phyloP scores from a whole-genome alignment of 2,113 vertebrate species.

The Siniperca knerii region DNA sequence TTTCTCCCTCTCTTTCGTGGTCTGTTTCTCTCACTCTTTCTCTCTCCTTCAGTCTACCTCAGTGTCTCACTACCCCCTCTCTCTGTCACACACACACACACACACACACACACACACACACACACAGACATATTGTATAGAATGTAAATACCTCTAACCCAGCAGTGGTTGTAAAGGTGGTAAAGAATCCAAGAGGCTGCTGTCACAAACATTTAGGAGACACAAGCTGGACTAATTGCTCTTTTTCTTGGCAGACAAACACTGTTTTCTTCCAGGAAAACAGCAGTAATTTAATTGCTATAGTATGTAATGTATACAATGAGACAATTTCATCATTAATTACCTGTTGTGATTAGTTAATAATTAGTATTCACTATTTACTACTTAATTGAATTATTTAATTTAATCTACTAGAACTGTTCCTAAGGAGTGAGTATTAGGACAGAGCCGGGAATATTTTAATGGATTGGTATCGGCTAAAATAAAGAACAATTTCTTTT shows the following conservation, averaged over 20 bases:
- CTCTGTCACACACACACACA: background rate
- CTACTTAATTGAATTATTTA: background rate
- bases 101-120: slow-evolving; percentile 18
- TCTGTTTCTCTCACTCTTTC: background rate
- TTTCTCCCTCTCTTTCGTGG: slow-evolving; percentile 1
- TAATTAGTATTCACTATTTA: background rate
- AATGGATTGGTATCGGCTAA: background rate
- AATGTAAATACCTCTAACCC: slow-evolving; percentile 48
- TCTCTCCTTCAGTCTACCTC: background rate
- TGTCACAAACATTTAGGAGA: slow-evolving; percentile 63
- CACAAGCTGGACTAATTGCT: slow-evolving; percentile 34
- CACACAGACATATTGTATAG: background rate
- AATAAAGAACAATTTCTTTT: background rate
- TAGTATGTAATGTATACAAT: background rate
- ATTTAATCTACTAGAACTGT: background rate
- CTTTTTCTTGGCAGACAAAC: slow-evolving; percentile 39
- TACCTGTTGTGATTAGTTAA: background rate
- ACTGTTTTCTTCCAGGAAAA: slow-evolving; percentile 1
- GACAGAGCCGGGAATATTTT: background rate
- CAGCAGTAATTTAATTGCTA: background rate
- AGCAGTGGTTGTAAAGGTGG: slow-evolving; percentile 45
- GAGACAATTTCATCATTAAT: background rate
- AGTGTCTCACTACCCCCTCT: background rate
- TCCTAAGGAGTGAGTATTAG: background rate
- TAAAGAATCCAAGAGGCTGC: slow-evolving; percentile 35